phyloP scores from a whole-genome alignment of 1,140 invertebrate genomes.

The Bombus waltoni region DNA sequence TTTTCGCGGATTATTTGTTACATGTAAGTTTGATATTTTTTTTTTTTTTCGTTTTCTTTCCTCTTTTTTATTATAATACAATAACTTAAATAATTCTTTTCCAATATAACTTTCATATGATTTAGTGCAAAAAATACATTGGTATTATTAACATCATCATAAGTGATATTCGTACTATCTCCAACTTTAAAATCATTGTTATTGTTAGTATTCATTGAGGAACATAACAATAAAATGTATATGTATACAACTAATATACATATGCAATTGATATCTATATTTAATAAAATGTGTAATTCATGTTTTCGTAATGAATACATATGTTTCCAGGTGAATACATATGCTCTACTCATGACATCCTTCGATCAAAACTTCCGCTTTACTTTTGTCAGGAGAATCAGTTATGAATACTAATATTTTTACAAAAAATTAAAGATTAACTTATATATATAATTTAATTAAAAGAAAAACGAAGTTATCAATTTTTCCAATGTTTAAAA shows the following conservation, averaged over 20 bases:
- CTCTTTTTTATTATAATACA: conserved; percentile 53
- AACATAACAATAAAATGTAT: conserved; percentile 53
- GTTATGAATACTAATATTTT: background rate
- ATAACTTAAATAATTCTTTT: conserved; percentile 68
- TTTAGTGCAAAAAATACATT: conserved; percentile 59
- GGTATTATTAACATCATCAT: conserved; percentile 14
- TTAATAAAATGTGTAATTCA: conserved; percentile 50
- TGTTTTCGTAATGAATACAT: conserved; percentile 5
- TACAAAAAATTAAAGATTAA: background rate
- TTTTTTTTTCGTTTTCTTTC: background rate
- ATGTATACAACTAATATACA: conserved; percentile 39
- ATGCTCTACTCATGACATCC: conserved; percentile 5
- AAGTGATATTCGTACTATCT: conserved; percentile 20
- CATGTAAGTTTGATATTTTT: conserved; percentile 15
- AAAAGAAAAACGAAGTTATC: background rate
- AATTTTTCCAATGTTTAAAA: background rate
- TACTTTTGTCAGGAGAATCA: background rate
- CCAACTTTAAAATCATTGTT: conserved; percentile 33
- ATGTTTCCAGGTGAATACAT: conserved; percentile 26
- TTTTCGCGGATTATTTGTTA: conserved; percentile 28
- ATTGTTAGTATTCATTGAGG: conserved; percentile 39
- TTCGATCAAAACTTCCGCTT: background rate
- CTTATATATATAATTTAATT: background rate
- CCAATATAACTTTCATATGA: conserved; percentile 48
- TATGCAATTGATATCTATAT: conserved; percentile 24